Evolutionary conservation across 2,888 invertebrate species (phyloP).

Genomic region (Ptilodon capucinus): DNA sequence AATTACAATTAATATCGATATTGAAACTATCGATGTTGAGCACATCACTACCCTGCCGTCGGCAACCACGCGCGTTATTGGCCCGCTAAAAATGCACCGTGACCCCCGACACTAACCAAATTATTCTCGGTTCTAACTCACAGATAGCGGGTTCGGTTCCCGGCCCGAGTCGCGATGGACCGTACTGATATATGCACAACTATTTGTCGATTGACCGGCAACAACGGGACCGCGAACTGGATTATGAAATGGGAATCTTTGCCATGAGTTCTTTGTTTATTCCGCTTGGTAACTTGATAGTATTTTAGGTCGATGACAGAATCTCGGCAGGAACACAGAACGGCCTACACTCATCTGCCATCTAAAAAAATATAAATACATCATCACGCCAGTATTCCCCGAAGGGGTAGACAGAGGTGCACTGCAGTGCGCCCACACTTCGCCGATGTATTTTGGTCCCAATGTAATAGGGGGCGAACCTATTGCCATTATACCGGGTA

Average conservation of each 20-base stretch:
- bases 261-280: not conserved
- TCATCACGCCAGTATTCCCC: too few species aligned
- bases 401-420: too few species aligned
- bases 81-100: conserved; percentile 73
- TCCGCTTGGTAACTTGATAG: too few species aligned
- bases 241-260: not conserved
- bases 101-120: conserved; percentile 73
- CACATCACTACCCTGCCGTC: conserved; percentile 59
- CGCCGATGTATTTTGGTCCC: too few species aligned
- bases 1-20: conserved; percentile 9
- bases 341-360: too few species aligned
- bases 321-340: too few species aligned
- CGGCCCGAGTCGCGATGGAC: conserved; percentile 38
- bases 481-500: too few species aligned
- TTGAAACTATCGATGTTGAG: conserved; percentile 13
- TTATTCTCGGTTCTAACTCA: conserved; percentile 64
- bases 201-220: conserved; percentile 31
- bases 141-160: conserved; percentile 57
- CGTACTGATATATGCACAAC: conserved; percentile 28
- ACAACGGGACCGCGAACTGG: conserved; percentile 7
- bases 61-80: conserved; percentile 78
- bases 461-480: too few species aligned
- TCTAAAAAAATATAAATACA: too few species aligned
- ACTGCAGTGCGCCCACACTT: too few species aligned
- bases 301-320: too few species aligned